Conservation (phyloP, 2,888 invertebrate genomes). For the Platerodrilus igneus region DNA sequence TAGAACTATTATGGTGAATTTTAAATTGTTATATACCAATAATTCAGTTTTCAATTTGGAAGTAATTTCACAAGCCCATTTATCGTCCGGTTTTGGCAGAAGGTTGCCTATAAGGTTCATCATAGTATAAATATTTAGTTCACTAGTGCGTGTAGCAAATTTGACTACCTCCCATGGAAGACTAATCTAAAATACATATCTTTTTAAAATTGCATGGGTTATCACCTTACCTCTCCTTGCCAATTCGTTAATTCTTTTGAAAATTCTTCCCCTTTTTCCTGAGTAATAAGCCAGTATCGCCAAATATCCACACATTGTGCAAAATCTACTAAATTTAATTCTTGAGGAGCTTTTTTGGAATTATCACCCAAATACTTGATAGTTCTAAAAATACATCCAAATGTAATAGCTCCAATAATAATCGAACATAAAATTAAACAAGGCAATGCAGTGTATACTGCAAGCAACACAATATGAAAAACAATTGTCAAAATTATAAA, state of each 20-base stretch:
- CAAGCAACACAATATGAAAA: no score
- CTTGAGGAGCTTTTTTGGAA: slow-evolving; percentile 33
- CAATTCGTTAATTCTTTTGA: slow-evolving; percentile 61
- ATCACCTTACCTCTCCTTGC: slow-evolving; percentile 47
- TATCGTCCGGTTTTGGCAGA: slow-evolving; percentile 59
- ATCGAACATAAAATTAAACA: no score
- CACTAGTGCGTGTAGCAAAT: slow-evolving; percentile 58
- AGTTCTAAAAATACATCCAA: slow-evolving; percentile 39
- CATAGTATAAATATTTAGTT: slow-evolving; percentile 65
- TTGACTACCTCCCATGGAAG: slow-evolving; percentile 56
- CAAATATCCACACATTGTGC: slow-evolving; percentile 63
- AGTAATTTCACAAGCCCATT: slow-evolving; percentile 61
- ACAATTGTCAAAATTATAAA: no score
- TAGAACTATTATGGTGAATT: neutral
- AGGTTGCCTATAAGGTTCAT: slow-evolving; percentile 62
- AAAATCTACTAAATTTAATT: slow-evolving; percentile 44
- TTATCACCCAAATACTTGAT: slow-evolving; percentile 46
- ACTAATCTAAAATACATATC: slow-evolving; percentile 47
- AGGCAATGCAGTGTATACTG: no score
- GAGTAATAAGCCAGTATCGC: slow-evolving; percentile 72
- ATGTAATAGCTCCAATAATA: no score
- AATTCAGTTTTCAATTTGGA: slow-evolving; percentile 57
- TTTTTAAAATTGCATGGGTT: neutral
- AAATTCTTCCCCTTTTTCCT: slow-evolving; percentile 60
- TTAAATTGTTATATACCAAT: slow-evolving; percentile 48